A percentile compares a stretch with the other conserved stretches of the same genome.
Conservation (phyloP, 1,140 invertebrate genomes). For the Sycobia sp. region DNA sequence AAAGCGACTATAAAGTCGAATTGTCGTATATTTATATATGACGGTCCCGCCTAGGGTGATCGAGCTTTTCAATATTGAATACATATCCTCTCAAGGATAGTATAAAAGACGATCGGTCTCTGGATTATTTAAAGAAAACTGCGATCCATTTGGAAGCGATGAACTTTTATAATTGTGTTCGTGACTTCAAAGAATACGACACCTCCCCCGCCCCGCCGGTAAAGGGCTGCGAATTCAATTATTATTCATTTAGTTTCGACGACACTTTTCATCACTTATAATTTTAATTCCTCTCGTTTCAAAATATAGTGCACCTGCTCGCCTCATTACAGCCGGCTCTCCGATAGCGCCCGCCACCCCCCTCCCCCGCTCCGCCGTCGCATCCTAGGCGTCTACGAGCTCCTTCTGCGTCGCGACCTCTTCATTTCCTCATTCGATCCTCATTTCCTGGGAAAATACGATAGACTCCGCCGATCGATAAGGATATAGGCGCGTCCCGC, state of each 20-base stretch:
- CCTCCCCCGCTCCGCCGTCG: background rate
- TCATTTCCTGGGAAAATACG: slow-evolving; percentile 35
- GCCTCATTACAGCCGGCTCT: slow-evolving; percentile 3
- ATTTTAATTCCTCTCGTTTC: background rate
- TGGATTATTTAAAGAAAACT: too few species aligned
- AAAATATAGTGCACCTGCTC: background rate
- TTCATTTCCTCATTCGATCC: slow-evolving; percentile 35
- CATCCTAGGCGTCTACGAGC: background rate
- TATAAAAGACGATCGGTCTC: too few species aligned
- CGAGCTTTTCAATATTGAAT: too few species aligned
- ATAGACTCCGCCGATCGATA: slow-evolving; percentile 23
- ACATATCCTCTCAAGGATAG: too few species aligned
- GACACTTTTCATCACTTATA: background rate
- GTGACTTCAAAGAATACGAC: too few species aligned
- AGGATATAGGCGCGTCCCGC: background rate
- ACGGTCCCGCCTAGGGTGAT: too few species aligned
- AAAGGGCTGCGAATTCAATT: background rate
- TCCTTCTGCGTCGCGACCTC: slow-evolving; percentile 6
- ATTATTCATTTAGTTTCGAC: background rate
- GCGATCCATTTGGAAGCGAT: too few species aligned
- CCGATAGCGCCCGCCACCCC: too few species aligned
- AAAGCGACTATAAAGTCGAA: too few species aligned
- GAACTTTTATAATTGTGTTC: too few species aligned
- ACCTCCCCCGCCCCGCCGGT: too few species aligned
- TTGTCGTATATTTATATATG: too few species aligned